A percentile compares a stretch with the other conserved stretches of the same genome.
phyloP scores from a whole-genome alignment of 1,140 invertebrate genomes.

The Musca vetustissima region DNA sequence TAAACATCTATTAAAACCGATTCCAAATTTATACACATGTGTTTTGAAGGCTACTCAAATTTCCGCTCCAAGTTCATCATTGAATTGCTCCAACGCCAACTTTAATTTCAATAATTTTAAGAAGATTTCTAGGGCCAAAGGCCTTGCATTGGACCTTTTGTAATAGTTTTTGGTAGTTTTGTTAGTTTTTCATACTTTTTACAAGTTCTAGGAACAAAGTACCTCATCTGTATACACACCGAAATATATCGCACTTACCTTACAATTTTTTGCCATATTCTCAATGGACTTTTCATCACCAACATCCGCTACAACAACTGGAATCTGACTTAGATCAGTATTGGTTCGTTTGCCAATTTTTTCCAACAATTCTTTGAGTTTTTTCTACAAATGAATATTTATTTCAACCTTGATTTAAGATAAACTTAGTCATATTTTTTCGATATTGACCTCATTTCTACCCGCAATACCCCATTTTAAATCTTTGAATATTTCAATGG shows the following conservation, averaged over 20 bases:
- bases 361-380: constrained; percentile 64
- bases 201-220: no score
- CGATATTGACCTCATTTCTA: constrained; percentile 25
- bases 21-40: no score
- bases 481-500: constrained; percentile 58
- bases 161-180: no score
- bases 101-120: no score
- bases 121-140: no score
- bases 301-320: constrained; percentile 74
- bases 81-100: no score
- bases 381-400: constrained; percentile 56
- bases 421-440: neutral
- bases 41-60: no score
- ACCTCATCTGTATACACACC: no score
- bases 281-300: constrained; percentile 68
- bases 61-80: no score
- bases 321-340: constrained; percentile 62
- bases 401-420: neutral
- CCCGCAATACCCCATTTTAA: constrained; percentile 34
- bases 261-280: constrained; percentile 67
- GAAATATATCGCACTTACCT: constrained; percentile 37
- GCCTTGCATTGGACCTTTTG: no score
- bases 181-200: no score
- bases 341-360: constrained; percentile 57
- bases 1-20: no score